Evolutionary conservation across 37 sponge, comb jelly and placozoan genomes (phyloP), one percentile per base, ranked within the genome.

Genomic region (Oscarella lobularis): DNA sequence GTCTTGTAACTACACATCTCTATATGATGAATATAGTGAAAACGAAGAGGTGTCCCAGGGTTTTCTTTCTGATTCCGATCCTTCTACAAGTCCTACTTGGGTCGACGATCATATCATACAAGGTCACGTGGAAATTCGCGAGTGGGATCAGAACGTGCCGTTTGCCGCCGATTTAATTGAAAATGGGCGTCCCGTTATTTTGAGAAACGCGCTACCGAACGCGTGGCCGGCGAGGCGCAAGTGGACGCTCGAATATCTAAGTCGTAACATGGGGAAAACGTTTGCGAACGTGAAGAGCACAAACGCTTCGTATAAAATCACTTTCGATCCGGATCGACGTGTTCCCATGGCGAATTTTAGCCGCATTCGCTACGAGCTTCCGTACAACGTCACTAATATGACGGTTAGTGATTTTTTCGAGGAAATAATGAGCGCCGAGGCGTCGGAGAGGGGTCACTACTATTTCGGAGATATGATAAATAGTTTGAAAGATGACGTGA

Each of bases 321-420:
- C 90, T 36, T 93, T 89, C 81, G 94, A 93, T 40, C 87, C 94
- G 32, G 94, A 93, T 73, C 9, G 9, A 6, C 38, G 75, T 31
- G 76, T 76, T 4, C 85, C 90, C 1, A 81, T 93, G 33, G 83
- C 89, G 33, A 14, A 32, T 32, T 14, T 68, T 14, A 5, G 4
- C 6, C 6, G 35, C 29, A 68, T 93, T 6, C 80, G 81, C 81
- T 75, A 89, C 74, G 74, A 85, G 48, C 66, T 89, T 2, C 87
- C 94, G 0, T 93, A 76, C 76, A 37, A 39, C 3, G 60, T 54
- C 38, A n/a, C 30, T 31, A 89, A 89, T 72, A 89, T 89, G 85
- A 72, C 87, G 31, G 79, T 37, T 6, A 75, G 48, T 0, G 72
- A 77, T 3, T 89, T 93, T 72, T 86, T 86, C 36, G n/a, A 39